These are phyloP conservation scores for Sternarchorhynchus goeldii DNA, from an alignment of 2,797 vertebrate species.

Conservation along the genomic window DNA sequence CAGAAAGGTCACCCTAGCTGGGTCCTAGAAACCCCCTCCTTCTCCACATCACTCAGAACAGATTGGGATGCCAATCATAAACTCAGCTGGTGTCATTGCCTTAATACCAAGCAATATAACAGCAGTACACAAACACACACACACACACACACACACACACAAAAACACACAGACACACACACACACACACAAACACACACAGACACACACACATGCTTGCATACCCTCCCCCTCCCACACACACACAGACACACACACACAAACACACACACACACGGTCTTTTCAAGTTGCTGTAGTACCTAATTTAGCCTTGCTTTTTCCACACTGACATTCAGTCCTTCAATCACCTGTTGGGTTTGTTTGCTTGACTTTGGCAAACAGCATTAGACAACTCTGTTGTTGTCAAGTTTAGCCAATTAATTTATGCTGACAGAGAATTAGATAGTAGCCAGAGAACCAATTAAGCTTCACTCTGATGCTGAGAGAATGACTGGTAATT, in stretches of 20 bases:
- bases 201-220: background rate
- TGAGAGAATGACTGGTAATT: conserved; percentile 39
- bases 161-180: conserved; percentile 1
- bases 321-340: conserved; percentile 38
- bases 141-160: background rate
- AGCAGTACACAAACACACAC: background rate
- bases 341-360: conserved; percentile 48
- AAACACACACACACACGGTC: background rate
- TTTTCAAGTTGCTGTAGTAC: conserved; percentile 56
- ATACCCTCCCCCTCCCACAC: conserved; percentile 7
- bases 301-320: conserved; percentile 51
- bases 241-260: conserved; percentile 13
- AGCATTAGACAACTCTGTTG: conserved; percentile 50
- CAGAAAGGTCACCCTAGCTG: conserved; percentile 41
- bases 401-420: conserved; percentile 50
- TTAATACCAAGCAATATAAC: conserved; percentile 41
- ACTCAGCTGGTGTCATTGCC: conserved; percentile 47
- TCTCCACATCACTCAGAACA: conserved; percentile 56
- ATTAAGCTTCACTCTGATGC: conserved; percentile 38
- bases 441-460: conserved; percentile 41
- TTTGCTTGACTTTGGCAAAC: conserved; percentile 57
- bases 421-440: conserved; percentile 46
- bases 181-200: conserved; percentile 15
- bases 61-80: conserved; percentile 61
- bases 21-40: conserved; percentile 44